Conservation (phyloP, 1,140 invertebrate genomes). For the Linepithema humile region DNA sequence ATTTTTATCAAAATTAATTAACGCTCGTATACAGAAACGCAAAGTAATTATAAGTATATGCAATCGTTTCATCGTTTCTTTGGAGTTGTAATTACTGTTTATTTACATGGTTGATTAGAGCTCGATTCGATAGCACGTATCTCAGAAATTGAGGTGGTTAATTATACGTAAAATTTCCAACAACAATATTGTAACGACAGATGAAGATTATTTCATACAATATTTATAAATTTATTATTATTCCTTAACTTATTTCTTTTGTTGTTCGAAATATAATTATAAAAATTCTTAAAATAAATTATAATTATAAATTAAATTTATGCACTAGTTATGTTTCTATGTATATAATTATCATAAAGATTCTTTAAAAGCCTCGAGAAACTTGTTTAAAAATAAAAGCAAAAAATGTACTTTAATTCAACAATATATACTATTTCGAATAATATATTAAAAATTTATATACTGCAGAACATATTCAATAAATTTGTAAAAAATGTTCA, state of each 20-base stretch:
- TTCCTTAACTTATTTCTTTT: background rate
- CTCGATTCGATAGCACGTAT: slow-evolving; percentile 18
- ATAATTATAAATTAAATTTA: too few species aligned
- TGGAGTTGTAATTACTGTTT: slow-evolving; percentile 14
- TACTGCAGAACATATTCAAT: too few species aligned
- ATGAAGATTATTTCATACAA: background rate
- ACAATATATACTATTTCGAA: too few species aligned
- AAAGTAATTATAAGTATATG: background rate
- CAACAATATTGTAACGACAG: background rate
- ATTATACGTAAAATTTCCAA: background rate
- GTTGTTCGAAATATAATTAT: too few species aligned
- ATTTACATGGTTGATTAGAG: background rate
- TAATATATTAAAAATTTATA: too few species aligned
- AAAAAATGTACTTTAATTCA: too few species aligned
- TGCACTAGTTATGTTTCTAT: too few species aligned
- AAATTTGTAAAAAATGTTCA: too few species aligned
- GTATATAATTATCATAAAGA: too few species aligned
- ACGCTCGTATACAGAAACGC: background rate
- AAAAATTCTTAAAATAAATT: too few species aligned
- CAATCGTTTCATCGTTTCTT: slow-evolving; percentile 7
- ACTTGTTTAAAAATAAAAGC: too few species aligned
- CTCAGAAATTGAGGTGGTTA: slow-evolving; percentile 13
- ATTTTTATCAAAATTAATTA: background rate
- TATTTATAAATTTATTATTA: background rate
- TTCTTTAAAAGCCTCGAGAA: too few species aligned